phyloP scores from a whole-genome alignment of 2,113 vertebrate genomes.

The Mobula birostris region DNA sequence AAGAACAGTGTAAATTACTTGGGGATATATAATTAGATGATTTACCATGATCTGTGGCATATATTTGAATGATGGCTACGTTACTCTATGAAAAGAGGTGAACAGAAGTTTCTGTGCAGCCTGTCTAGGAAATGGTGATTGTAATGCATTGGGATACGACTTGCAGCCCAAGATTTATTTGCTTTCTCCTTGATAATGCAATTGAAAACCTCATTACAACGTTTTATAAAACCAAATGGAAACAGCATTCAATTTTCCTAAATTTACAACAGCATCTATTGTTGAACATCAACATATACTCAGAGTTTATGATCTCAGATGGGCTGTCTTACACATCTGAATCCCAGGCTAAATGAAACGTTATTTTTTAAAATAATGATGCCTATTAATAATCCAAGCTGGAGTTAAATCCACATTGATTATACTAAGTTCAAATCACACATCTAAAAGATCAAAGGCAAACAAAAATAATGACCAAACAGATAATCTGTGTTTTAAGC shows the following conservation, averaged over 20 bases:
- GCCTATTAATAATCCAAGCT: background rate
- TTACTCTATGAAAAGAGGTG: background rate
- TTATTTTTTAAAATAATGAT: background rate
- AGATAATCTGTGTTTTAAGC: background rate
- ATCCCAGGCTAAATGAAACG: background rate
- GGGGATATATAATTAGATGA: background rate
- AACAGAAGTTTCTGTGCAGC: background rate
- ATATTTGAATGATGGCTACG: background rate
- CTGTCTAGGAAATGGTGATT: background rate
- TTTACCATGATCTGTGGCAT: background rate
- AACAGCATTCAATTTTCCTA: background rate
- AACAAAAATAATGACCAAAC: background rate
- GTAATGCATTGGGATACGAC: background rate
- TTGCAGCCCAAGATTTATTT: background rate
- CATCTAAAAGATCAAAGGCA: background rate
- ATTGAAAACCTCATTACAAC: background rate
- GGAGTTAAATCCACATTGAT: background rate
- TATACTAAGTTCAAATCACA: background rate
- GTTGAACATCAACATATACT: background rate
- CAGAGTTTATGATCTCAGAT: background rate
- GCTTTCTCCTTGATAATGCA: background rate
- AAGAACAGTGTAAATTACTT: background rate
- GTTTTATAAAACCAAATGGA: background rate
- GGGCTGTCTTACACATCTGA: background rate
- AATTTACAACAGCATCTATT: background rate